Conservation (phyloP, 2,797 vertebrate genomes). For the Todus mexicanus region DNA sequence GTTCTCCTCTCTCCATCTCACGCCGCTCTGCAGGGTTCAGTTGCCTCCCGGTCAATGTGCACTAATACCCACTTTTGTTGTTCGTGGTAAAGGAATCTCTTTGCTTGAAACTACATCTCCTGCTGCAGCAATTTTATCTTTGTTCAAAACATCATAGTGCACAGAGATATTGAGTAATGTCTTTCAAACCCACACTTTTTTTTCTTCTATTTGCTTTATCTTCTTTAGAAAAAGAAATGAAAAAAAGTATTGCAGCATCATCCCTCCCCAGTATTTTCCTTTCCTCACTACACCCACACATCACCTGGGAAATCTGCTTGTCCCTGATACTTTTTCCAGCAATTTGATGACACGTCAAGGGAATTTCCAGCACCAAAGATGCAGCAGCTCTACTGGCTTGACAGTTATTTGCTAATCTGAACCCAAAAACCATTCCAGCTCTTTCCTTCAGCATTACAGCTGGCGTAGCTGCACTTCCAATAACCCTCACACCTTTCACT, state of each 20-base stretch:
- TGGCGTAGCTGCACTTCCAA: background rate
- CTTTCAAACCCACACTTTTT: fast-evolving
- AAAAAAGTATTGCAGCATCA: background rate
- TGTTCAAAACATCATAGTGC: background rate
- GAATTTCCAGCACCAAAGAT: background rate
- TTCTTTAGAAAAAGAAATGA: background rate
- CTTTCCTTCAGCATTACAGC: background rate
- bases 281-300: fast-evolving
- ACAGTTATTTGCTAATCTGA: background rate
- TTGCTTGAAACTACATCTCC: background rate
- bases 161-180: fast-evolving
- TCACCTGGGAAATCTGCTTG: background rate
- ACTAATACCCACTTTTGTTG: background rate
- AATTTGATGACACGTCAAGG: fast-evolving
- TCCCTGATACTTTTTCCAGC: background rate
- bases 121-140: background rate
- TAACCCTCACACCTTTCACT: background rate
- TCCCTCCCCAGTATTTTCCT: fast-evolving
- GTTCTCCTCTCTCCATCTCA: background rate
- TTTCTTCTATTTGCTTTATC: background rate
- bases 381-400: fast-evolving
- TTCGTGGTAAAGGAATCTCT: background rate
- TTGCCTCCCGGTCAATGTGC: fast-evolving
- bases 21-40: background rate
- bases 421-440: background rate